Conservation (phyloP, 2,888 invertebrate genomes). For the Bursaphelenchus okinawaensis region DNA sequence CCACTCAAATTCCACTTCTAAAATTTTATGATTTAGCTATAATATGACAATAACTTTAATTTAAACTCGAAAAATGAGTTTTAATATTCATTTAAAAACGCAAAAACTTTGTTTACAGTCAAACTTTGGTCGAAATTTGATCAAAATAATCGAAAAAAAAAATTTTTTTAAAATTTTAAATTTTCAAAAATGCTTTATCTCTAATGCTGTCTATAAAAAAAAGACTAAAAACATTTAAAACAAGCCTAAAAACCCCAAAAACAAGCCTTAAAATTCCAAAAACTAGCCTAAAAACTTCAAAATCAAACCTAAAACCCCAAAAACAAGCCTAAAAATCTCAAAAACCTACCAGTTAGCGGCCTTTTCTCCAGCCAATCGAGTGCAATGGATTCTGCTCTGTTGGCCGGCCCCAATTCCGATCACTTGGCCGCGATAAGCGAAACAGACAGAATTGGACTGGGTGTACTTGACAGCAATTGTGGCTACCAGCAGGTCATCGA, state of each 20-base stretch:
- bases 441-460: slow-evolving; percentile 96
- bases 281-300: background rate
- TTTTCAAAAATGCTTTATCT: too few relatives aligned
- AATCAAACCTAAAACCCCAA: background rate
- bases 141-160: too few relatives aligned
- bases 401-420: slow-evolving; percentile 98
- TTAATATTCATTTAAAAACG: too few relatives aligned
- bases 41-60: too few relatives aligned
- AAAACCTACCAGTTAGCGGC: slow-evolving; percentile 79
- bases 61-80: too few relatives aligned
- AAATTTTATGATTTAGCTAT: too few relatives aligned
- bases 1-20: too few relatives aligned
- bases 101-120: too few relatives aligned
- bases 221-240: background rate
- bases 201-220: slow-evolving; percentile 8
- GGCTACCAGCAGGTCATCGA: slow-evolving; percentile 86
- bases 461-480: slow-evolving; percentile 94
- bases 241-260: background rate
- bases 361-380: slow-evolving; percentile 90
- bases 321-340: background rate
- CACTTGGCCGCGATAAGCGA: slow-evolving; percentile 76
- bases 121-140: too few relatives aligned
- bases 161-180: too few relatives aligned
- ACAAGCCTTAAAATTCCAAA: background rate
- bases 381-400: slow-evolving; percentile 95